Conservation (phyloP, 2,113 vertebrate species). For the rat (Rattus norvegicus) region GRCr8 NC_086035.1:40805501-40806000, state of each 20-base stretch:
- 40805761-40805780: neutral
- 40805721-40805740: neutral
- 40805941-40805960: neutral
- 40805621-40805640: neutral
- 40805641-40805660: neutral
- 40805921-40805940: neutral
- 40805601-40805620: neutral
- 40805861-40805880: neutral
- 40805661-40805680: neutral
- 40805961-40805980: neutral
- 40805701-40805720: neutral
- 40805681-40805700: neutral
- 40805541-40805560: neutral
- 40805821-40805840: neutral
- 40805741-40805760: neutral
- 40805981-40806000: neutral
- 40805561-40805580: neutral
- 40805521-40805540: neutral
- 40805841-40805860: neutral
- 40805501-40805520: neutral
- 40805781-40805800: rapidly evolving
- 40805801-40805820: neutral
- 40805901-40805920: neutral
- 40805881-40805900: neutral
- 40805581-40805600: neutral